Base-by-base conservation (phyloP, 2,888 invertebrate genomes). In the Encarsia formosa region DNA sequence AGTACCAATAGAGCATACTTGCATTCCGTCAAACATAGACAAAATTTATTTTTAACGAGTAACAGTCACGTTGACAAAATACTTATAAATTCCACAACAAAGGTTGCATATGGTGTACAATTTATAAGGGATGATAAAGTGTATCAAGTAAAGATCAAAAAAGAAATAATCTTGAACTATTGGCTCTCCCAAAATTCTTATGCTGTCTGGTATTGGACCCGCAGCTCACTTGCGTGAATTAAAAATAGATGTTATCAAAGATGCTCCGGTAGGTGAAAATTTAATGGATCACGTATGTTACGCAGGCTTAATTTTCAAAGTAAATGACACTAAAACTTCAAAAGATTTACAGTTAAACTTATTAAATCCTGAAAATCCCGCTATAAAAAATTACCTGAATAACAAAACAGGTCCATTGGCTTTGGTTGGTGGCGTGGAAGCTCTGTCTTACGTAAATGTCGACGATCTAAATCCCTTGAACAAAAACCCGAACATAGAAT, bases 81-180 rank as follows among this genome's bases (percentile, higher is more conserved):
- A 16, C 81, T 90, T 11, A 83, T 88, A 65, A 81, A 83, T 44
- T 62, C 62, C 1, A 75, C 73, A 5, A 82, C 83, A 43, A 85
- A 85, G 63, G 80, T 85, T 61, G 88, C 88, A 0, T 82, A 82
- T 23, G 91, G 88, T 0, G 85, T 92, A 0, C 85, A 87, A 63
- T 88, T 87, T 57, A 68, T 84, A 5, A 79, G 86, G 41, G 78
- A 85, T 47, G 85, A 85, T 1, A 78, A 79, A 50, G 80, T 78
- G 45, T 80, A 83, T 45, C 40, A 45, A 1, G 86, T 88, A 0
- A 78, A 83, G 57, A 91, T 90, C 0, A 82, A 85, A 54, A 81
- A 86, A 47, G 92, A 92, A 73, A 83, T 96, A 0, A 82, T 96
- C 8, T 77, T 92, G 91, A n/a, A n/a, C n/a, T n/a, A n/a, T n/a